Evolutionary conservation across 2,113 vertebrate genomes (phyloP), one percentile per base, ranked within the genome.

Genomic region (Benitochromis conjunctus): DNA sequence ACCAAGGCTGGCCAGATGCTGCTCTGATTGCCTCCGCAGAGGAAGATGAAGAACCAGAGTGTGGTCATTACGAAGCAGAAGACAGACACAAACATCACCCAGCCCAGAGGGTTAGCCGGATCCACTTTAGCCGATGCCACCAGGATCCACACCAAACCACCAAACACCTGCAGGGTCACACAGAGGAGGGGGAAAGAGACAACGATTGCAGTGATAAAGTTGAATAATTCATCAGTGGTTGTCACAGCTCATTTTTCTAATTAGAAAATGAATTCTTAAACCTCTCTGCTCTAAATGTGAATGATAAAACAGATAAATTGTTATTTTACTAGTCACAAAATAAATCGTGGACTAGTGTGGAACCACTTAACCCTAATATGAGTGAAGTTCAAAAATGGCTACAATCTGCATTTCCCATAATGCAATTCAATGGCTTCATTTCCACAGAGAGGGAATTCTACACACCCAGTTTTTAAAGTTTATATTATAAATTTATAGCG

Each of bases 31-130:
- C 82, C 88, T 7, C 96, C 96, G 1, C 89, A 91, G 19, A 96
- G 6, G 86, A 96, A 97, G 82, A 97, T 91, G 83, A 97, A 24
- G 80, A 97, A 87, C 94, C 96, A 95, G 38, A 94, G 1, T 0
- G 95, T 96, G 1, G 97, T 97, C 56, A 94, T 14, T 21, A 97
- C 11, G 3, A 97, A 97, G 89, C 97, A 97, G 94, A 97, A 97
- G 81, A 97, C 55, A 1, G 97, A 97, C 46, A 97, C 96, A 6
- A 97, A 97, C 97, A 97, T 97, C 87, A 97, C 96, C 97, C 97
- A 98, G 66, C 96, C 97, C 90, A 95, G 90, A 29, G 95, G 84
- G 76, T 96, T 92, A 0, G 9, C 8, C 0, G 69, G 3, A 0
- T 0, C 0, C 9, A 97, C 83, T 1, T 1, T 31, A 4, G 95